These are phyloP conservation scores for Eupristina koningsbergeri DNA, from an alignment of 1,140 invertebrate genomes.

Conservation along the genomic window DNA sequence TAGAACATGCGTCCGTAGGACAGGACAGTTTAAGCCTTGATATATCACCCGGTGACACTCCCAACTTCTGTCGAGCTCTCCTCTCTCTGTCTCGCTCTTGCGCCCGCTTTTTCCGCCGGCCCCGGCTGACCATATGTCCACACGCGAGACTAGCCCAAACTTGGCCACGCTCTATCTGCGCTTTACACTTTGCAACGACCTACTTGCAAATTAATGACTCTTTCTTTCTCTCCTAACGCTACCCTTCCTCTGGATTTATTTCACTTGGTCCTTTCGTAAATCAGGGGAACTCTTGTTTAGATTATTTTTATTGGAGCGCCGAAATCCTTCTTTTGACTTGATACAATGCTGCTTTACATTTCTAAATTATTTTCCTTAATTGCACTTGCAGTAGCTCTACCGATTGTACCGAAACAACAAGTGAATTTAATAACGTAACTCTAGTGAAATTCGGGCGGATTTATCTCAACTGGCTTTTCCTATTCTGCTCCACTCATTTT, in stretches of 20 bases:
- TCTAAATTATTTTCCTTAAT: background rate
- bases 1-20: conserved; percentile 65
- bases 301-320: background rate
- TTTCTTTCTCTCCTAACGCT: background rate
- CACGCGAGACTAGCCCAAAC: conserved; percentile 19
- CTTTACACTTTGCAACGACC: conserved; percentile 42
- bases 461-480: too few species aligned
- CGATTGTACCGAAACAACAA: too few species aligned
- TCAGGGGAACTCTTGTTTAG: background rate
- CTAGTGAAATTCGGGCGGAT: too few species aligned
- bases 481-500: too few species aligned
- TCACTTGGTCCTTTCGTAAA: background rate
- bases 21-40: conserved; percentile 74
- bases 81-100: background rate
- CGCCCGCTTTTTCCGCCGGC: background rate
- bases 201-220: conserved; percentile 39
- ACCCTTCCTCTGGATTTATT: background rate
- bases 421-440: too few species aligned
- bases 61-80: conserved; percentile 73
- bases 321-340: too few species aligned
- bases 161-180: background rate
- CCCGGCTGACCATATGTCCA: conserved; percentile 72
- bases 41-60: conserved; percentile 73
- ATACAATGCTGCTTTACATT: background rate
- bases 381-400: too few species aligned